Conservation (phyloP, 2,113 vertebrate genomes). For the Ictidomys tridecemlineatus region DNA sequence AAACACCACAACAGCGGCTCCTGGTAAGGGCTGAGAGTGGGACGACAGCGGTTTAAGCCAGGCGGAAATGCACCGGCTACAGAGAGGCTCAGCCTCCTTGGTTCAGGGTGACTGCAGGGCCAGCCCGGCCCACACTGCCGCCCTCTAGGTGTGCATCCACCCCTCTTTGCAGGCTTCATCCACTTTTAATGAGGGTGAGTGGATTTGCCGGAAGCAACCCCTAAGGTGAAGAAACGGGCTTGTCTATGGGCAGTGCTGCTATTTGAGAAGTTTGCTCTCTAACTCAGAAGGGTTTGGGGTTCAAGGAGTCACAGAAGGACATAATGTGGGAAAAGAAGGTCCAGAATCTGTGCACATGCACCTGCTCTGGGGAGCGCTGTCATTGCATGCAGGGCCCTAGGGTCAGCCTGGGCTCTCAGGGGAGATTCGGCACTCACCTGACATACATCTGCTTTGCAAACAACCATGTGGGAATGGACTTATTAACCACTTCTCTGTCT, state of each 20-base stretch:
- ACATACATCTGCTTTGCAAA: constrained; percentile 37
- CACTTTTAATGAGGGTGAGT: constrained; percentile 32
- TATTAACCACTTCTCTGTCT: neutral
- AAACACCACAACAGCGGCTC: neutral
- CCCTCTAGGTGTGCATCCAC: neutral
- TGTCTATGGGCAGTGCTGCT: neutral
- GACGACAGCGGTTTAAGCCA: neutral
- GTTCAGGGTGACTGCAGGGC: neutral
- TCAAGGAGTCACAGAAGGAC: neutral
- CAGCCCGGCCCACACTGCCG: neutral
- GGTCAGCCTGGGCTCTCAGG: neutral
- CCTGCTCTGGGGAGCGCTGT: neutral
- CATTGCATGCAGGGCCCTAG: neutral
- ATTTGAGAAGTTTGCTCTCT: constrained; percentile 2
- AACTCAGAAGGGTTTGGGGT: neutral
- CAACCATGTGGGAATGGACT: neutral
- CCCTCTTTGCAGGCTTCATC: neutral
- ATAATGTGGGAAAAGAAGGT: neutral
- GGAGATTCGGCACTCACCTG: neutral
- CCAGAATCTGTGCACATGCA: neutral
- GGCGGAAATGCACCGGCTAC: neutral
- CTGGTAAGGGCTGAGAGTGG: neutral
- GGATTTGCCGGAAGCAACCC: neutral
- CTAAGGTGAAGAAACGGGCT: neutral
- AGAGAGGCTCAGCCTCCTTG: neutral